These are phyloP conservation scores for Pocillopora verrucosa DNA, from an alignment of 64 coral and sea anemone genomes.

Conservation along the genomic window DNA sequence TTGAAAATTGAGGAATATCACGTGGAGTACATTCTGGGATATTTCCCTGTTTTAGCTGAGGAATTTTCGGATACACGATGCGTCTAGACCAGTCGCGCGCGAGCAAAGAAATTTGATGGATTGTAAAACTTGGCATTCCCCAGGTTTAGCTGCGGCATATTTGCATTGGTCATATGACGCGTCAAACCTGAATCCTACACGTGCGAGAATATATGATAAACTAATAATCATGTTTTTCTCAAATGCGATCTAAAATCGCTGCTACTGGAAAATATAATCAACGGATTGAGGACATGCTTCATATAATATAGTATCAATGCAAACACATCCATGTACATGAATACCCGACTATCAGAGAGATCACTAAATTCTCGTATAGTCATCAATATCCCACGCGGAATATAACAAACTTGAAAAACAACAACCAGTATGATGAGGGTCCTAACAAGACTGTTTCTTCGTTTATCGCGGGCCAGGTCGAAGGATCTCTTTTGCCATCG, in stretches of 20 bases:
- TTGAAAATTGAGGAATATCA: too few species aligned
- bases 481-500: neutral
- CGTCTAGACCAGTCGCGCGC: too few species aligned
- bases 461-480: neutral
- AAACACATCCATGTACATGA: constrained; percentile 22
- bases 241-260: neutral
- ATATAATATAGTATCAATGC: constrained; percentile 33
- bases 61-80: too few species aligned
- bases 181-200: neutral
- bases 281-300: constrained; percentile 38
- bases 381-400: constrained; percentile 60
- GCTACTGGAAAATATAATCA: constrained; percentile 22
- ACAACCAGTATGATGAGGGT: constrained; percentile 45
- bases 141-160: too few species aligned
- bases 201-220: neutral
- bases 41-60: too few species aligned
- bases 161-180: neutral
- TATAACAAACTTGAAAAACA: constrained; percentile 46
- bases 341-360: neutral
- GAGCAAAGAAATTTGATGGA: too few species aligned
- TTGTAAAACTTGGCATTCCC: too few species aligned
- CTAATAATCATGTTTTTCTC: neutral
- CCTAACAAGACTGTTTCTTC: constrained; percentile 37
- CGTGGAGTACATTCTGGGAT: too few species aligned
- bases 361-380: constrained; percentile 5